These are phyloP conservation scores for Steinernema khuongi DNA, from an alignment of 1,140 invertebrate genomes.

Conservation along the genomic window DNA sequence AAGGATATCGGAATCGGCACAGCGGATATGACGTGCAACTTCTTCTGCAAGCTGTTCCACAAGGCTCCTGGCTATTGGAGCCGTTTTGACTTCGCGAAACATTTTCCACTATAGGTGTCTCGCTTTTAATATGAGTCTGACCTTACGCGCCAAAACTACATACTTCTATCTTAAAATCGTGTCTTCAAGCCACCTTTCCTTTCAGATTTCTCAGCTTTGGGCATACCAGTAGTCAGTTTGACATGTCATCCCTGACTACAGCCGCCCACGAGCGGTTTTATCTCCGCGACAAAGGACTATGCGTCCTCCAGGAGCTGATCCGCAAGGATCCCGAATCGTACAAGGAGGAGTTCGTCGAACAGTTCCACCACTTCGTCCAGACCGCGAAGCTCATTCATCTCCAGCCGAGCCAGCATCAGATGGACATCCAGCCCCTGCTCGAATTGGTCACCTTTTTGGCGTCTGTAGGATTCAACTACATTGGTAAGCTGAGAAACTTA, in stretches of 20 bases:
- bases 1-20: too few relatives aligned
- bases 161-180: neutral
- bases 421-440: conserved; percentile 42
- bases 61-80: too few relatives aligned
- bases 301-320: conserved; percentile 43
- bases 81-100: too few relatives aligned
- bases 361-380: conserved; percentile 51
- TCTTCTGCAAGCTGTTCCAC: too few relatives aligned
- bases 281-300: neutral
- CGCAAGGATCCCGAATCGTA: conserved; percentile 54
- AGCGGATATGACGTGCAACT: too few relatives aligned
- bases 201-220: neutral
- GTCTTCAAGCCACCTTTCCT: neutral
- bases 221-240: neutral
- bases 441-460: conserved; percentile 46
- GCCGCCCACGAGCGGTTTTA: conserved; percentile 10
- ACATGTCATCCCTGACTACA: conserved; percentile 13
- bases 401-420: conserved; percentile 50
- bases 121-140: neutral
- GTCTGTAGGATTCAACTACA: conserved; percentile 40
- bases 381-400: conserved; percentile 52
- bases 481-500: conserved; percentile 32
- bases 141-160: neutral
- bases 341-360: conserved; percentile 53
- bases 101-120: too few relatives aligned